These are phyloP conservation scores for Vandiemenella viatica DNA, from an alignment of 2,888 invertebrate genomes.

Conservation along the genomic window DNA sequence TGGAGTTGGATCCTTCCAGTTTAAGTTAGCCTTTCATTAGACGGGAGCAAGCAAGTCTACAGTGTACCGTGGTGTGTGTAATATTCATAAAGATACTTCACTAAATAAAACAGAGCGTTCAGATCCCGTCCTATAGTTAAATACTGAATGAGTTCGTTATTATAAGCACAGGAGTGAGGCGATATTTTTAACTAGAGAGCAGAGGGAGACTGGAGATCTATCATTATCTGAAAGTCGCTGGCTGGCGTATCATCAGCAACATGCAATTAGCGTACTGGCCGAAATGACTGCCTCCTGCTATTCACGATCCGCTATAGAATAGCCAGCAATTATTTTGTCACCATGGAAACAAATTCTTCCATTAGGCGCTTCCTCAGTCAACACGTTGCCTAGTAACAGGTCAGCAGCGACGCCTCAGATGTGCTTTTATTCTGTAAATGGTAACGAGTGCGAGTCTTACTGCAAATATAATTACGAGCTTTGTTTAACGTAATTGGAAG, in stretches of 20 bases:
- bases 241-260: background rate
- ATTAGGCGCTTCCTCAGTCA: background rate
- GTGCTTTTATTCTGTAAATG: background rate
- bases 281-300: background rate
- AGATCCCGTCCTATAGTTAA: background rate
- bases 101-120: too few species aligned
- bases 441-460: too few species aligned
- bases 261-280: background rate
- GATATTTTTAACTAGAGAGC: background rate
- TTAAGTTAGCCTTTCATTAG: too few species aligned
- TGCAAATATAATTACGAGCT: too few species aligned
- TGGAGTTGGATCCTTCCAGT: too few species aligned
- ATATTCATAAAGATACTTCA: too few species aligned
- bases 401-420: background rate
- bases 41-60: too few species aligned
- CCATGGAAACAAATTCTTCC: constrained; percentile 8
- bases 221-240: background rate
- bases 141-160: background rate
- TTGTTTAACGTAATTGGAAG: too few species aligned
- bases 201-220: background rate
- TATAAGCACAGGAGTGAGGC: too few species aligned
- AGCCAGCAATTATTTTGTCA: constrained; percentile 9
- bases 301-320: constrained; percentile 1
- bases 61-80: too few species aligned
- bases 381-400: too few species aligned